Evolutionary conservation across 2,113 vertebrate genomes (phyloP).

Genomic region (Epinephelus moara): DNA sequence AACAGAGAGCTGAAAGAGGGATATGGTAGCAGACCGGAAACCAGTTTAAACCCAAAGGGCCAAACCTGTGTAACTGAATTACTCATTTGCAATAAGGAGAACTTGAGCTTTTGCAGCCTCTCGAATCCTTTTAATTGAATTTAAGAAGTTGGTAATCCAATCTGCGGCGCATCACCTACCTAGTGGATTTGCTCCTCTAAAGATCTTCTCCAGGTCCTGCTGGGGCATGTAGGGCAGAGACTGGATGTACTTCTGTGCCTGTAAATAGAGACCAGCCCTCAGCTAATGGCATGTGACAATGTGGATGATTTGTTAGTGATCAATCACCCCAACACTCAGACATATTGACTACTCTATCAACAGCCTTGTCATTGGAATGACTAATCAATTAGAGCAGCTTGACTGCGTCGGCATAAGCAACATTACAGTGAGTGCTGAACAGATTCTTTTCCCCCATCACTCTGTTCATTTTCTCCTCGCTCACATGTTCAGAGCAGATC

Average conservation of each 20-base stretch:
- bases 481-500: conserved; percentile 96
- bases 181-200: conserved; percentile 93
- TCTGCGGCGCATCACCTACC: conserved; percentile 83
- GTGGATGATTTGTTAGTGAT: conserved; percentile 25
- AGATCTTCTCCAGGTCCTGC: conserved; percentile 95
- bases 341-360: conserved; percentile 44
- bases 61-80: conserved; percentile 4
- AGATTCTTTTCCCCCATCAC: neutral
- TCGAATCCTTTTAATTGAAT: conserved; percentile 35
- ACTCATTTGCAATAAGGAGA: conserved; percentile 1
- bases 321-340: conserved; percentile 27
- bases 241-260: conserved; percentile 99
- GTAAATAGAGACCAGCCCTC: conserved; percentile 46
- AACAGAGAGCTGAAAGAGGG: neutral
- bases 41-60: neutral
- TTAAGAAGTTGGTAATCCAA: conserved; percentile 27
- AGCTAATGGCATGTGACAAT: neutral
- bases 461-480: neutral
- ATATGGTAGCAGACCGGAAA: fast-evolving
- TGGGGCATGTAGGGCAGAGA: conserved; percentile 97
- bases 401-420: neutral
- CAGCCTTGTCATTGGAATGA: conserved; percentile 13
- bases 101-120: conserved; percentile 19
- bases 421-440: neutral
- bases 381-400: conserved; percentile 20